These are phyloP conservation scores for Argya squamiceps DNA, from an alignment of 2,797 vertebrate species.

Conservation along the genomic window DNA sequence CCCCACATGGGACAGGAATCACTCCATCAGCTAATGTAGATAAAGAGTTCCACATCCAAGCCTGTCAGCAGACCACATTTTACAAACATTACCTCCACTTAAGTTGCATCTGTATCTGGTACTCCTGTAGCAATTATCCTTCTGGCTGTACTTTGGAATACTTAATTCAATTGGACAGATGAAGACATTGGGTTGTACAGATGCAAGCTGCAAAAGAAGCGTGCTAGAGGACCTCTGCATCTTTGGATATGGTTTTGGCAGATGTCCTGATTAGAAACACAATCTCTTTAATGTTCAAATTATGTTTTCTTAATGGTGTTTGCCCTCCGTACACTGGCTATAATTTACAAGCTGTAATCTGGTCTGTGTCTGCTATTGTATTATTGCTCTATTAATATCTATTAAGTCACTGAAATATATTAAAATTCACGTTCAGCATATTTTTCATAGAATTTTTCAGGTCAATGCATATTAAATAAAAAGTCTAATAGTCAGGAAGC, in stretches of 20 bases:
- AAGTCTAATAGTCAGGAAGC: neutral
- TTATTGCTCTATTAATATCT: conserved; percentile 54
- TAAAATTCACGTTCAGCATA: neutral
- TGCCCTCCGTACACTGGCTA: neutral
- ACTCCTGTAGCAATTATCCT: neutral
- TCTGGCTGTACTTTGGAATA: conserved; percentile 2
- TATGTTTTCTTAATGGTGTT: conserved; percentile 47
- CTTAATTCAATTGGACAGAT: neutral
- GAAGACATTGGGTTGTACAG: neutral
- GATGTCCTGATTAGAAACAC: conserved; percentile 20
- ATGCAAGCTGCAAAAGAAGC: neutral
- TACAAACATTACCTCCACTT: neutral
- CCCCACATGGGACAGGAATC: neutral
- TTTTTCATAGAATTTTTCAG: conserved; percentile 21
- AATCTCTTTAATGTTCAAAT: conserved; percentile 34
- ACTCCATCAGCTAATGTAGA: neutral
- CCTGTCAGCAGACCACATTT: neutral
- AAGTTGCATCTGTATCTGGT: neutral
- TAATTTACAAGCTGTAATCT: conserved; percentile 46
- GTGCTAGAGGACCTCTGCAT: neutral
- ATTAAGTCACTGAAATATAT: conserved; percentile 43
- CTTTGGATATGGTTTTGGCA: conserved; percentile 17
- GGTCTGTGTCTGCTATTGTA: conserved; percentile 6
- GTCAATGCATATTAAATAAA: conserved; percentile 37
- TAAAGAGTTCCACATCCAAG: neutral